These are phyloP conservation scores for Parnassius glacialis DNA, from an alignment of 2,888 invertebrate genomes.

Conservation along the genomic window DNA sequence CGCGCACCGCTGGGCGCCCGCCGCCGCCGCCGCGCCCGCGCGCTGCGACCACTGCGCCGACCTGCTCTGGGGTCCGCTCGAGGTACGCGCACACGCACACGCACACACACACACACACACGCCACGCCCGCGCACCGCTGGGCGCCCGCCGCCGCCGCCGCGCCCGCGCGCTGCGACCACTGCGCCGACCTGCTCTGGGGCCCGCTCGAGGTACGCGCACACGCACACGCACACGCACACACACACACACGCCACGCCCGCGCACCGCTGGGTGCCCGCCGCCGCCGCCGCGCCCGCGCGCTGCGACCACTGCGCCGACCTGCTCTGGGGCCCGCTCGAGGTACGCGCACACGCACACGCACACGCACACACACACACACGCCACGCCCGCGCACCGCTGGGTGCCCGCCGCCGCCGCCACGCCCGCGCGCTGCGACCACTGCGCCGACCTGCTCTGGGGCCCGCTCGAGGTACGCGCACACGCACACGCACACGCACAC, in stretches of 20 bases:
- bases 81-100: slow-evolving; percentile 83
- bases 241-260: slow-evolving; percentile 59
- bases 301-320: slow-evolving; percentile 94
- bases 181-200: no score
- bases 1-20: slow-evolving; percentile 82
- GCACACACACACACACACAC: slow-evolving; percentile 81
- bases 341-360: slow-evolving; percentile 82
- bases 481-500: no score
- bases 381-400: slow-evolving; percentile 78
- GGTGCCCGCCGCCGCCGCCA: slow-evolving; percentile 85
- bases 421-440: slow-evolving; percentile 95
- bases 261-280: slow-evolving; percentile 85
- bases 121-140: slow-evolving; percentile 91
- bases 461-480: slow-evolving; percentile 89
- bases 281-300: slow-evolving; percentile 90
- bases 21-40: slow-evolving; percentile 89
- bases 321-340: slow-evolving; percentile 95
- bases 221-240: no score
- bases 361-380: slow-evolving; percentile 88
- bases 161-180: slow-evolving; percentile 19
- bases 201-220: no score
- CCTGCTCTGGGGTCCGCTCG: slow-evolving; percentile 95
- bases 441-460: slow-evolving; percentile 96
- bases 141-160: slow-evolving; percentile 83
- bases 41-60: slow-evolving; percentile 96